Percentiles rank a stretch among this genome's conserved stretches.
These are phyloP conservation scores for Steromphala cineraria DNA, from an alignment of 2,888 invertebrate species.

Conservation along the genomic window DNA sequence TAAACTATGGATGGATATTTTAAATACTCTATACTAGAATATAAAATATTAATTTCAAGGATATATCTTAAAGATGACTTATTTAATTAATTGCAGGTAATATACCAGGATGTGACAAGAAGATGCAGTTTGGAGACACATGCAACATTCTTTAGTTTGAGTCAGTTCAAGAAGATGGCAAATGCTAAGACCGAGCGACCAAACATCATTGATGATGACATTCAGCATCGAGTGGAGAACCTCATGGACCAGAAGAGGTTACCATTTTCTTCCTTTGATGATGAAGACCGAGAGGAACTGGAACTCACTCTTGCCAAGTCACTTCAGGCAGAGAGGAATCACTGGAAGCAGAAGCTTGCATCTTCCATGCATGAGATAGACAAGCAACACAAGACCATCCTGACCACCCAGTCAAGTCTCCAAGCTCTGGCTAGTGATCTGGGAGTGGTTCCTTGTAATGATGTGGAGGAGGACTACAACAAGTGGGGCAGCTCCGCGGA, in stretches of 20 bases:
- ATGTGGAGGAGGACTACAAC: slow-evolving; percentile 7
- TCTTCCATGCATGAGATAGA: slow-evolving; percentile 57
- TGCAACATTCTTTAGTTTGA: too few relatives aligned
- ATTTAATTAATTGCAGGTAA: too few relatives aligned
- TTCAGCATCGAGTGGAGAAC: slow-evolving; percentile 49
- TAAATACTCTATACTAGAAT: too few relatives aligned
- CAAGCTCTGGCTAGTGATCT: slow-evolving; percentile 50
- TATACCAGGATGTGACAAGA: too few relatives aligned
- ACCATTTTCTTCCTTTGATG: background rate
- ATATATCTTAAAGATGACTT: too few relatives aligned
- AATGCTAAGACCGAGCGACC: background rate
- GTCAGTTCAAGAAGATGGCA: background rate
- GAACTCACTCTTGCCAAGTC: background rate
- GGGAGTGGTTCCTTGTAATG: background rate
- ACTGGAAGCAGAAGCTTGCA: slow-evolving; percentile 57
- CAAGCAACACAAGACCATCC: slow-evolving; percentile 48
- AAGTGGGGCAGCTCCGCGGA: slow-evolving; percentile 5
- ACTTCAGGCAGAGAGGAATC: slow-evolving; percentile 58
- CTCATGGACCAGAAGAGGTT: background rate
- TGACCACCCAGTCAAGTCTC: slow-evolving; percentile 44
- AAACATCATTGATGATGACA: slow-evolving; percentile 50
- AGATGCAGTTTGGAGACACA: too few relatives aligned
- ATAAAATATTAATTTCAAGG: too few relatives aligned
- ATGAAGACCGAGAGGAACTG: slow-evolving; percentile 1
- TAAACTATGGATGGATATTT: too few relatives aligned